Evolutionary conservation across 2,113 vertebrate genomes (phyloP).

Genomic region (Hepsetus odoe): DNA sequence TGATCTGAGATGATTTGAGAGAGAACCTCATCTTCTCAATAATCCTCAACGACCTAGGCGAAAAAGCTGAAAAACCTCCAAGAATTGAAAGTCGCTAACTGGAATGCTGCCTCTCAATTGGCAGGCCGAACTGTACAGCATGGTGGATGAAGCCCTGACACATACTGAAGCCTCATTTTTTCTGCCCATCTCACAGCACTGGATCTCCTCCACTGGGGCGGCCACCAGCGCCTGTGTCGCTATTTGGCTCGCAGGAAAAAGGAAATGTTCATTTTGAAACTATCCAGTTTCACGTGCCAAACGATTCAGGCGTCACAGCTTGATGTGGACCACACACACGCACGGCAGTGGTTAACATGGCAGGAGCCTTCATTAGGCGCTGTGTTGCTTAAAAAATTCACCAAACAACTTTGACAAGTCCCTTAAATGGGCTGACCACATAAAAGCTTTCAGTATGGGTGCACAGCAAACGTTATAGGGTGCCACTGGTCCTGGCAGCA

Average conservation of each 20-base stretch:
- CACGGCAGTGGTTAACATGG: not conserved
- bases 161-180: constrained; percentile 1
- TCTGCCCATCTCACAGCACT: constrained; percentile 15
- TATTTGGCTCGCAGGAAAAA: constrained; percentile 27
- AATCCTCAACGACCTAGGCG: constrained; percentile 8
- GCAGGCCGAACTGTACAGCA: not conserved
- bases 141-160: not conserved
- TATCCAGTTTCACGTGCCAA: constrained; percentile 41
- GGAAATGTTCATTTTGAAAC: constrained; percentile 25
- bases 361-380: not conserved
- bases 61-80: not conserved
- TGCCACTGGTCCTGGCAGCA: not conserved
- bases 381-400: not conserved
- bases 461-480: not conserved
- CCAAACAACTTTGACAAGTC: not conserved
- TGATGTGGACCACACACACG: constrained; percentile 44
- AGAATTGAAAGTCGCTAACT: constrained; percentile 4
- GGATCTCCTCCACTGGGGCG: constrained; percentile 15
- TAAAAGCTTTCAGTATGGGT: not conserved
- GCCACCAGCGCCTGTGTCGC: constrained; percentile 9
- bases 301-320: constrained; percentile 30
- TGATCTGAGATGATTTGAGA: not conserved
- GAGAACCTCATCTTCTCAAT: not conserved
- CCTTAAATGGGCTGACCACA: not conserved
- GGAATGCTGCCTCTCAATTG: constrained; percentile 13